Base-by-base conservation (phyloP, 2,113 vertebrate genomes). In the Myrmecobius fasciatus region DNA sequence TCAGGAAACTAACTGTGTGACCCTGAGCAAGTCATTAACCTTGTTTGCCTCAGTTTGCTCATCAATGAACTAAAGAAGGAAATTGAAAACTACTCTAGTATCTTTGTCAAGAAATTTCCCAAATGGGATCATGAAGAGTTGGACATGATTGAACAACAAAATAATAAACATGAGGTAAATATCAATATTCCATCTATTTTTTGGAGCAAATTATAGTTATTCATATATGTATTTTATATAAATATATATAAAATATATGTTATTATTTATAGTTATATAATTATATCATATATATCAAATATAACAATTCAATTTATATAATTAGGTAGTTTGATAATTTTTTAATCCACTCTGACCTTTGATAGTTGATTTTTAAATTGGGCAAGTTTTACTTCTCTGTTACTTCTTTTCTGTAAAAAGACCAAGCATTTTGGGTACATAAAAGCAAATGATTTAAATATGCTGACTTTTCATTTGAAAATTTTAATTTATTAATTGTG, bases 401-500 rank as follows among this genome's bases (percentile, higher is more conserved):
- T 83, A 43, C 17, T n/a, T n/a, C 20, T 83, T 75, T 75, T 83
- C 36, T 83, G 20, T 53, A 51, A n/a, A 67, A 93, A 31, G 7
- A 7, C 17, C 49, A 93, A 52, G 48, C 43, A 91, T 53, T 17
- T 75, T 89, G 51, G 89, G 88, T 17, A 48, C 8, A 26, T 92
- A 96, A 91, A 22, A 95, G 90, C 49, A 91, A 48, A 94, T 96
- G 97, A 95, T 92, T 97, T 97, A 97, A 97, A 92, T 96, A 28
- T 93, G 94, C 96, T 97, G 97, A 97, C 95, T 98, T 97, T 97
- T 96, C 93, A 83, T 43, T 53, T 26, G 91, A 95, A 96, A 97
- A 93, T 92, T 96, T 97, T 83, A 83, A 43, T 43, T 97, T 96
- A 95, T 98, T 97, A 98, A 97, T 96, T 97, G 97, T 97, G 97